These are phyloP conservation scores for Pseudocheirus occidentalis DNA, from an alignment of 2,797 vertebrate species.

Conservation along the genomic window DNA sequence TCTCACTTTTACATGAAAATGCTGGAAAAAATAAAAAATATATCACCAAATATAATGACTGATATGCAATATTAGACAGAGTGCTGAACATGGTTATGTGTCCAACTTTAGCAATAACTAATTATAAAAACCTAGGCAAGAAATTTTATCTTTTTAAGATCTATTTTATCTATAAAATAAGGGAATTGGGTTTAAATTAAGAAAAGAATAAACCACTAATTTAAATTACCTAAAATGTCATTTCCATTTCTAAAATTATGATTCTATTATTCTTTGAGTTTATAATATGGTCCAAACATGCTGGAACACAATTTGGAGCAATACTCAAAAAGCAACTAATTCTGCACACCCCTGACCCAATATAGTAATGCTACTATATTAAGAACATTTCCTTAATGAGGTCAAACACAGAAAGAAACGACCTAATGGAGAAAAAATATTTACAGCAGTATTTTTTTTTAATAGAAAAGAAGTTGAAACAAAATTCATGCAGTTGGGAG, in stretches of 20 bases:
- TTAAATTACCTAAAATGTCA: not conserved
- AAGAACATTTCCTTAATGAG: not conserved
- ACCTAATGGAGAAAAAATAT: not conserved
- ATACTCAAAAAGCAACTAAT: not conserved
- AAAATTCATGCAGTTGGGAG: not conserved
- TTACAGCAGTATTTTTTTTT: not conserved
- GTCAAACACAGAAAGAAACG: not conserved
- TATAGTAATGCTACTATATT: not conserved
- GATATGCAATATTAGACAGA: conserved; percentile 48
- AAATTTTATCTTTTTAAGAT: not conserved
- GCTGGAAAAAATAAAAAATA: not conserved
- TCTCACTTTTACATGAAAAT: conserved; percentile 6
- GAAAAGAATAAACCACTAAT: too few relatives aligned
- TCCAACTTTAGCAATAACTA: not conserved
- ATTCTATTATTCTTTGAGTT: not conserved
- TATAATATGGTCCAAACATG: not conserved
- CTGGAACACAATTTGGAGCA: not conserved
- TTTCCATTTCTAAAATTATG: not conserved
- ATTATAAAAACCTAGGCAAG: not conserved
- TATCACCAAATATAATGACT: conserved; percentile 44
- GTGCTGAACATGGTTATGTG: not conserved
- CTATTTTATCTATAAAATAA: conserved; percentile 11
- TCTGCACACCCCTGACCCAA: not conserved
- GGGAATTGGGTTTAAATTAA: not conserved
- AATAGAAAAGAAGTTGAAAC: not conserved